Evolutionary conservation across 2,888 invertebrate genomes (phyloP).

Genomic region (Orthonychiurus folsomi): DNA sequence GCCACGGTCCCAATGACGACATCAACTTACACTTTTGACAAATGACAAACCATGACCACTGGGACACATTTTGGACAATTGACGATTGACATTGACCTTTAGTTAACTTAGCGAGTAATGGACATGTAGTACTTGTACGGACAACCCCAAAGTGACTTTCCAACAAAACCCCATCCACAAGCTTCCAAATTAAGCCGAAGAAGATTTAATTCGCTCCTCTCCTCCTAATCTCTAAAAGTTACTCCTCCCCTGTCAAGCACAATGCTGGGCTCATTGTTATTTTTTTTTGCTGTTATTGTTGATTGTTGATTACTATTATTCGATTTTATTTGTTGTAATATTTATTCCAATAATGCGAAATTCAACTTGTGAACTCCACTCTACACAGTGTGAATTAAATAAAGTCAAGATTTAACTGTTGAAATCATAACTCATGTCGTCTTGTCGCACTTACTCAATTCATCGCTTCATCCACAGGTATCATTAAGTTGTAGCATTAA

Average conservation of each 20-base stretch:
- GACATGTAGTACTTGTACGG: background rate
- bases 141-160: background rate
- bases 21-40: too few species aligned
- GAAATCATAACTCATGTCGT: too few species aligned
- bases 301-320: constrained; percentile 28
- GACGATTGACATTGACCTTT: background rate
- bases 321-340: constrained; percentile 28
- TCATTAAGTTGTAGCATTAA: too few species aligned
- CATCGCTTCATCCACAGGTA: too few species aligned
- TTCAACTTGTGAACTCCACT: background rate
- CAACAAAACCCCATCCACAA: too few species aligned
- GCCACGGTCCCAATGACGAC: background rate
- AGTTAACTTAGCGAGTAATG: background rate
- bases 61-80: background rate
- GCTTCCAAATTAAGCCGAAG: constrained; percentile 2
- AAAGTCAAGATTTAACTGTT: constrained; percentile 7
- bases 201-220: background rate
- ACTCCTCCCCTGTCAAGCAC: constrained; percentile 10
- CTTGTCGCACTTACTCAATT: too few species aligned
- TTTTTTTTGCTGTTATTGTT: constrained; percentile 32
- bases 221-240: background rate
- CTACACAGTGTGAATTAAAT: constrained; percentile 8
- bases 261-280: constrained; percentile 40
- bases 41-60: background rate
- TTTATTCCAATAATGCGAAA: constrained; percentile 31